Evolutionary conservation across 2,113 vertebrate species (phyloP).

Genomic region (Dasyurus viverrinus): DNA sequence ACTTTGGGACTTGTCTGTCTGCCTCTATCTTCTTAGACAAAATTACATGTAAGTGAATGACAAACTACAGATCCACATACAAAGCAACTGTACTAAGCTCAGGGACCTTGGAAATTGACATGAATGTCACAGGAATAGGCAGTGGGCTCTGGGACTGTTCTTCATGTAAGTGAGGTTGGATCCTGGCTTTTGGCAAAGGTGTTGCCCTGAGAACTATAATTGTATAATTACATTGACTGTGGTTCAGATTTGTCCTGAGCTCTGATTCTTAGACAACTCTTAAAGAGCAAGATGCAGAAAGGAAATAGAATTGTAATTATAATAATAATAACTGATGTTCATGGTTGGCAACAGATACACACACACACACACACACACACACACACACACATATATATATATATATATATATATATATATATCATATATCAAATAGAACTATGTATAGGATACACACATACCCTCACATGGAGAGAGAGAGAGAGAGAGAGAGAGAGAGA

Average conservation of each 20-base stretch:
- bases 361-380: too few species aligned
- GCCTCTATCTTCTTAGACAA: slow-evolving; percentile 55
- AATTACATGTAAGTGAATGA: slow-evolving; percentile 75
- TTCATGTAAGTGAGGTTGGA: slow-evolving; percentile 4
- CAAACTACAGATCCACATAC: slow-evolving; percentile 56
- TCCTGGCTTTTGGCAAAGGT: not conserved
- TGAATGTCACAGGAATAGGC: slow-evolving; percentile 38
- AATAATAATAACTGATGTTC: not conserved
- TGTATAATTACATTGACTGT: not conserved
- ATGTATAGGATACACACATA: not conserved
- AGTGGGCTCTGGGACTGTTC: slow-evolving; percentile 14
- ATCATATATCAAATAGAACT: not conserved
- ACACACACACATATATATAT: too few species aligned
- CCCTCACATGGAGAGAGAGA: too few species aligned
- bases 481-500: not conserved
- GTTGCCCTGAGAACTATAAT: not conserved
- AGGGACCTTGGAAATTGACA: slow-evolving; percentile 70
- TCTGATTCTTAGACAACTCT: not conserved
- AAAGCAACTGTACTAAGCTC: slow-evolving; percentile 67
- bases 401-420: not conserved
- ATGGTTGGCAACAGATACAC: not conserved
- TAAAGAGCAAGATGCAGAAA: not conserved
- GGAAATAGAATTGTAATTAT: not conserved
- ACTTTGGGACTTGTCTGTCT: slow-evolving; percentile 70
- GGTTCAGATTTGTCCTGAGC: not conserved